These are phyloP conservation scores for Coelinius sp. DNA, from an alignment of 2,888 invertebrate species.

Conservation along the genomic window DNA sequence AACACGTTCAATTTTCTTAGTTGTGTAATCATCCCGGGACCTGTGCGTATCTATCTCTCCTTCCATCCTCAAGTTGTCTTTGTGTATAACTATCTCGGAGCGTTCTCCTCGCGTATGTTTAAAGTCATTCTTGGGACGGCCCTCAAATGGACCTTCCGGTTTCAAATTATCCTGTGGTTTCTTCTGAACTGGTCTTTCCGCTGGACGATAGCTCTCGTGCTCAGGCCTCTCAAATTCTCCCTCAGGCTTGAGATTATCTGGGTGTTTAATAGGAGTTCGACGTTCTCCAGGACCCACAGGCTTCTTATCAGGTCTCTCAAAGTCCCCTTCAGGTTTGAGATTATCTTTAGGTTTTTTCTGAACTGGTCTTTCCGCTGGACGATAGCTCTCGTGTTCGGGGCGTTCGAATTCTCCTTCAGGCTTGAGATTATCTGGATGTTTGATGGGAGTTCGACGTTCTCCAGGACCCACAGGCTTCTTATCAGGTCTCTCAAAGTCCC, in stretches of 20 bases:
- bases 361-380: constrained; percentile 60
- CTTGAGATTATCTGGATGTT: constrained; percentile 67
- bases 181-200: constrained; percentile 69
- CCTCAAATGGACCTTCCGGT: constrained; percentile 69
- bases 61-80: constrained; percentile 79
- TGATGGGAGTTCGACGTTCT: constrained; percentile 61
- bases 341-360: constrained; percentile 70
- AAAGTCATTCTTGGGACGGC: constrained; percentile 61
- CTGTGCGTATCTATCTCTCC: constrained; percentile 73
- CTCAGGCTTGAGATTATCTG: constrained; percentile 74
- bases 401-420: constrained; percentile 75
- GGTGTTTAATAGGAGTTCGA: constrained; percentile 58
- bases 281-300: constrained; percentile 67
- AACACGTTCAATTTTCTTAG: constrained; percentile 73
- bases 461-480: constrained; percentile 63
- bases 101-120: constrained; percentile 66
- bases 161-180: constrained; percentile 68
- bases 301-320: constrained; percentile 64
- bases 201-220: constrained; percentile 70
- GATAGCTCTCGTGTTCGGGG: constrained; percentile 55
- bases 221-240: constrained; percentile 73
- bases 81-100: constrained; percentile 69
- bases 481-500: constrained; percentile 71
- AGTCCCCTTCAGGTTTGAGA: constrained; percentile 75
- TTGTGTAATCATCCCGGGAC: constrained; percentile 74